A percentile compares a stretch with the other conserved stretches of the same genome.
These are phyloP conservation scores for Diarsia mendica DNA, from an alignment of 2,888 invertebrate genomes.

Conservation along the genomic window DNA sequence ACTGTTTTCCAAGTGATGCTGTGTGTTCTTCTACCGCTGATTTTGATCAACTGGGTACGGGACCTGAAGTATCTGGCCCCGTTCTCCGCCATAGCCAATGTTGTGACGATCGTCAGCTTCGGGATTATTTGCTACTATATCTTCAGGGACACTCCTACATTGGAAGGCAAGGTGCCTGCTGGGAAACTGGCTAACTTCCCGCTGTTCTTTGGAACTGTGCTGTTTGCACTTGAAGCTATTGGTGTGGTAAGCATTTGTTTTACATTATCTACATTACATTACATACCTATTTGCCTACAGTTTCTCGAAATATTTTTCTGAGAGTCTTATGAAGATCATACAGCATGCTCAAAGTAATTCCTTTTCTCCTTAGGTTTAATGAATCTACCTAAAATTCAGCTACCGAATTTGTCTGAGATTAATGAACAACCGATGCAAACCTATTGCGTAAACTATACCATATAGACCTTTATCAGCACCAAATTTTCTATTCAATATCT, in stretches of 20 bases:
- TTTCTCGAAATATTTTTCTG: neutral
- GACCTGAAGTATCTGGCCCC: conserved; percentile 97
- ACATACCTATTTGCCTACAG: neutral
- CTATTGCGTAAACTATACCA: neutral
- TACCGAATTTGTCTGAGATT: neutral
- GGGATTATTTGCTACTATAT: conserved; percentile 96
- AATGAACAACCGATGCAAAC: neutral
- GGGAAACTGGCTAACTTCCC: conserved; percentile 94
- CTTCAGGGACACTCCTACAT: conserved; percentile 92
- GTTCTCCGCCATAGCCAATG: conserved; percentile 96
- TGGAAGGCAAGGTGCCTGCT: conserved; percentile 91
- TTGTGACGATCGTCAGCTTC: conserved; percentile 95
- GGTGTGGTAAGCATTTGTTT: conserved; percentile 93
- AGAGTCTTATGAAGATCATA: neutral
- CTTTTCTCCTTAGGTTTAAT: neutral
- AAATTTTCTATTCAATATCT: neutral
- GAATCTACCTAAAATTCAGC: neutral
- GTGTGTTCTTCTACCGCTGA: conserved; percentile 93
- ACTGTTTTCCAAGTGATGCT: conserved; percentile 93
- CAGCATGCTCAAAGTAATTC: neutral
- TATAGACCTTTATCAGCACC: neutral
- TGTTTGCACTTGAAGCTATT: conserved; percentile 99
- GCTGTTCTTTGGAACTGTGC: conserved; percentile 98
- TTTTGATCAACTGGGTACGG: conserved; percentile 95
- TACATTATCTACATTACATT: conserved; percentile 57